Evolutionary conservation across 2,888 invertebrate species (phyloP), one percentile per base, ranked within the genome.

Genomic region (Cheilosia impressa): DNA sequence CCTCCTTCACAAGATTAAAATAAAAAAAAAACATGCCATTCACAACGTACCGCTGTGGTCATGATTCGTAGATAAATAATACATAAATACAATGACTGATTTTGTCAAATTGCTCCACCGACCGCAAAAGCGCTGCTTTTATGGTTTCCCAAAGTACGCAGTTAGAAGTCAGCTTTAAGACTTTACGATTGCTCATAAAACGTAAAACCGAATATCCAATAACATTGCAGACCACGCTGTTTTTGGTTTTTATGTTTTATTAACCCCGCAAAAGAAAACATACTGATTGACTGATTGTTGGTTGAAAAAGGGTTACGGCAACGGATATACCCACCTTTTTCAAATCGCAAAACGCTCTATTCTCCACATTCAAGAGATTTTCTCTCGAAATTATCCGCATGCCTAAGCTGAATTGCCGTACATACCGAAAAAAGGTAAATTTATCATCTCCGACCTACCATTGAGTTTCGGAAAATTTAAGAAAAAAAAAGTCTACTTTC

Each of bases 141-240:
- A 41, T 62, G n/a, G 50, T 72, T 52, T 27, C 41, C 17, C 27
- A 43, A 72, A 52, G 52, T 27, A 52, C 27, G 15, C 47, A 47
- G 27, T 34, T 60, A 27, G 62, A 50, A 53, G 41, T 63, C 47
- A 10, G 53, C 62, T 53, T 73, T 73, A 63, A 53, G 53, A n/a
- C 43, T 62, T 62, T 43, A 72, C 62, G 53, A 73, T 73, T 62
- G 19, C 5, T 53, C 62, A 73, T 62, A 73, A 73, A 73, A 73
- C 52, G 52, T 73, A 63, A 73, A 73, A 63, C 43, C 52, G 15
- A 22, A 22, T 53, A 73, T 62, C 43, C 53, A 73, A 73, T 41
- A 73, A 62, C 31, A 72, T 52, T 52, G 41, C 34, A 31, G 34
- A 53, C 27, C 71, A 27, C 15, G 34, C 50, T 41, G 13, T 24